These are phyloP conservation scores for Elegia similella DNA, from an alignment of 2,888 invertebrate species.

Conservation along the genomic window DNA sequence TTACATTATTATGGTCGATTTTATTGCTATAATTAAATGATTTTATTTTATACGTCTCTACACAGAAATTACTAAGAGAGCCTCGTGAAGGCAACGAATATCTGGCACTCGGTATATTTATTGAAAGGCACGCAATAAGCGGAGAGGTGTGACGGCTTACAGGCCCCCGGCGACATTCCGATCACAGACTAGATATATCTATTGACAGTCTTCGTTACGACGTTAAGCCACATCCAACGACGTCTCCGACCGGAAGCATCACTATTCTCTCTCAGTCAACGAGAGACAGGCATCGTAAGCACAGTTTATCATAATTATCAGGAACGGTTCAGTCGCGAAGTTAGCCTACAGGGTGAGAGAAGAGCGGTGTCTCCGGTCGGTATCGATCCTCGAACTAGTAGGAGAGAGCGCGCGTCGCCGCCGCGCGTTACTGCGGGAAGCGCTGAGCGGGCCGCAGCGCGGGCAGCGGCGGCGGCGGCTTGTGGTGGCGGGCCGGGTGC, in stretches of 20 bases:
- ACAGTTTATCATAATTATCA: not conserved
- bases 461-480: slow-evolving; percentile 60
- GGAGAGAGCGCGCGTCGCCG: slow-evolving; percentile 30
- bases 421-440: slow-evolving; percentile 46
- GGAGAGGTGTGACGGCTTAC: slow-evolving; percentile 74
- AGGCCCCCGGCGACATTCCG: slow-evolving; percentile 79
- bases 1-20: not conserved
- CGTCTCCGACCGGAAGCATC: slow-evolving; percentile 48
- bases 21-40: not conserved
- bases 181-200: slow-evolving; percentile 80
- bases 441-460: slow-evolving; percentile 59
- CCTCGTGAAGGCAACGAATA: slow-evolving; percentile 50
- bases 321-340: not conserved
- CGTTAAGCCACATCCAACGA: slow-evolving; percentile 63
- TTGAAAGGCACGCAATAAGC: slow-evolving; percentile 80
- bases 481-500: slow-evolving; percentile 69
- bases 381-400: slow-evolving; percentile 25
- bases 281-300: not conserved
- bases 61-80: slow-evolving; percentile 32
- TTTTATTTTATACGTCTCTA: not conserved
- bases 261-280: slow-evolving; percentile 29
- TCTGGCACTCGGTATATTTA: slow-evolving; percentile 68
- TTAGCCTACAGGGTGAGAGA: slow-evolving; percentile 4
- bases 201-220: slow-evolving; percentile 74
- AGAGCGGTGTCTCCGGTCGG: slow-evolving; percentile 16